These are phyloP conservation scores for Metalampra italica DNA, from an alignment of 2,888 invertebrate genomes.

Conservation along the genomic window DNA sequence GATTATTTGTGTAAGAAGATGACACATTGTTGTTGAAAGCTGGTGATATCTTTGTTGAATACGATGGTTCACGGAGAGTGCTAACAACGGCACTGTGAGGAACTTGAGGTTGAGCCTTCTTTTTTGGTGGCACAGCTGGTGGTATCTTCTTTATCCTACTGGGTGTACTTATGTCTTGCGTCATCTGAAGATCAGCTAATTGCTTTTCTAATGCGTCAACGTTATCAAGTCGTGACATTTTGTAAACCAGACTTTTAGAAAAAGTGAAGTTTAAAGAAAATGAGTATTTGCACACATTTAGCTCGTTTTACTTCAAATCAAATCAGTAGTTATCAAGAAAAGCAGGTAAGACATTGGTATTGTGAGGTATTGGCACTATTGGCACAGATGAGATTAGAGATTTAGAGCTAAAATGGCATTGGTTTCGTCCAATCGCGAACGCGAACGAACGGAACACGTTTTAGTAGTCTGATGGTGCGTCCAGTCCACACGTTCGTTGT, in stretches of 20 bases:
- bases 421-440: too few species aligned
- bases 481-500: too few species aligned
- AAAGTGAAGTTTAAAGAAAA: too few species aligned
- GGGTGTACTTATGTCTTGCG: conserved; percentile 55
- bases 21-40: conserved; percentile 41
- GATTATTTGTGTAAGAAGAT: conserved; percentile 22
- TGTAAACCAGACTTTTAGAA: conserved; percentile 3
- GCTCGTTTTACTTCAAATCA: too few species aligned
- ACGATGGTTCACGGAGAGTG: conserved; percentile 85
- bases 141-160: conserved; percentile 80
- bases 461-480: too few species aligned
- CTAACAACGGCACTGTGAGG: conserved; percentile 87
- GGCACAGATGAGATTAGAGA: too few species aligned
- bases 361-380: too few species aligned
- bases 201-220: conserved; percentile 85
- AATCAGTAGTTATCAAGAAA: too few species aligned
- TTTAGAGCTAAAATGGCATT: too few species aligned
- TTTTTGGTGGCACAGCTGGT: conserved; percentile 90
- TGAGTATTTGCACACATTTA: too few species aligned
- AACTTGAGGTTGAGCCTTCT: conserved; percentile 82
- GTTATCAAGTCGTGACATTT: conserved; percentile 65
- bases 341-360: too few species aligned
- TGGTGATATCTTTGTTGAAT: conserved; percentile 77
- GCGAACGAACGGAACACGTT: too few species aligned
- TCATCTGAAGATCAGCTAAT: conserved; percentile 82